Evolutionary conservation across 2,888 invertebrate genomes (phyloP), one percentile per base, ranked within the genome.

Genomic region (Rhagonycha fulva): DNA sequence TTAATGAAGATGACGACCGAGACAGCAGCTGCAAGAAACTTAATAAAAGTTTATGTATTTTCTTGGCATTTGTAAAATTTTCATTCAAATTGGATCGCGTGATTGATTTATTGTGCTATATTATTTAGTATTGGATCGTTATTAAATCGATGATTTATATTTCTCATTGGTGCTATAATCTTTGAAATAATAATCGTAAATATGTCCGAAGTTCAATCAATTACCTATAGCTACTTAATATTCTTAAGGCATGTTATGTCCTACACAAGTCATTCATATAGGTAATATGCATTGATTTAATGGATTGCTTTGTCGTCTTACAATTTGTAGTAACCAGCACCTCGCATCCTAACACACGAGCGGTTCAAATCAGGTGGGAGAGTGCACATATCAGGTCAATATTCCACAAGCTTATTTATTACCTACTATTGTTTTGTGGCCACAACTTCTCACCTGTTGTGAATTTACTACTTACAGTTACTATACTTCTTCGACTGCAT

Each of bases 381-480:
- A 75, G 66, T 72, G 71, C 74, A 77, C 74, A 77, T 71, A 77
- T 77, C 77, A 77, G 75, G 75, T 74, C 75, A 74, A 77, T 77
- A 76, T 76, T 74, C 76, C 74, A 77, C 77, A 69, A 70, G 70
- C 69, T 75, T 75, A 72, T 77, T 77, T 77, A 77, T 77, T 77
- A 68, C 77, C 77, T 28, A 72, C 75, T 66, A 77, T 77, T 77
- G 77, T 77, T 77, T 24, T 77, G 71, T 75, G 63, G 72, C 75
- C 71, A 70, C 72, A 80, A 81, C 80, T 81, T 80, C 79, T 81
- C 81, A 81, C 81, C 78, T 81, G 79, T 80, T 80, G 79, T 77
- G 78, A 80, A 80, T 76, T 76, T 78, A 76, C 76, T 78, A 81
- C 78, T 73, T 78, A 81, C 81, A 80, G 81, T 81, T 80, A 81